Base-by-base conservation (phyloP, 2,888 invertebrate species). In the Norana najaformis region DNA sequence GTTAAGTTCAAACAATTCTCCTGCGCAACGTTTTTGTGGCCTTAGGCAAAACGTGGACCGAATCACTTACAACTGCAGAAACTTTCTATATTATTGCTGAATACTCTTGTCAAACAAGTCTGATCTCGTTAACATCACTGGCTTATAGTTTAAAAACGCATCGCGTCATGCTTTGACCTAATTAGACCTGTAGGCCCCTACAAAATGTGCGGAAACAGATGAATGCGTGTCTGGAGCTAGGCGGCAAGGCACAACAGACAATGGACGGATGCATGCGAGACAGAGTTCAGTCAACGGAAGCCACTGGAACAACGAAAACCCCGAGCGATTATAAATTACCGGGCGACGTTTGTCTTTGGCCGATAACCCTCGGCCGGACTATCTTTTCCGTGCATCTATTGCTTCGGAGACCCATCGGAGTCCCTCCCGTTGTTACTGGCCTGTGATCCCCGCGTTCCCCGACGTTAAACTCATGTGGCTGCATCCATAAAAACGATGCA, bases 291-390 rank as follows among this genome's bases (percentile, higher is more conserved):
- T 69, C 69, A 69, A n/a, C 69, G 69, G 30, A 69, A 69, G 16
- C 69, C n/a, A 69, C 11, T 11, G 69, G 69, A 69, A 69, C 69
- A 23, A 23, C 47, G 69, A 23, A 69, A 69, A 69, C 69, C 69
- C 69, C n/a, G 30, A n/a, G 69, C 69, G 69, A 69, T 69, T 69
- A 69, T 69, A 69, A 69, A 69, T 69, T 69, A n/a, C n/a, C n/a
- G 69, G 69, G 69, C 69, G 11, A 8, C 69, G 69, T 69, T 69
- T 69, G 69, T 69, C 69, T 69, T 69, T 69, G 69, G n/a, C 69
- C 69, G 69, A 69, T 69, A 69, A 69, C 69, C n/a, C 69, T 69
- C 69, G 69, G n/a, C n/a, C 8, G 69, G 69, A 8, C 30, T n/a
- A 8, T 69, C 69, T 69, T 11, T 30, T 69, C 69, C 11, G 69